Percentiles rank a stretch among this genome's conserved stretches.
These are phyloP conservation scores for Drosophila demipolita DNA, from an alignment of 2,888 invertebrate genomes.

Conservation along the genomic window DNA sequence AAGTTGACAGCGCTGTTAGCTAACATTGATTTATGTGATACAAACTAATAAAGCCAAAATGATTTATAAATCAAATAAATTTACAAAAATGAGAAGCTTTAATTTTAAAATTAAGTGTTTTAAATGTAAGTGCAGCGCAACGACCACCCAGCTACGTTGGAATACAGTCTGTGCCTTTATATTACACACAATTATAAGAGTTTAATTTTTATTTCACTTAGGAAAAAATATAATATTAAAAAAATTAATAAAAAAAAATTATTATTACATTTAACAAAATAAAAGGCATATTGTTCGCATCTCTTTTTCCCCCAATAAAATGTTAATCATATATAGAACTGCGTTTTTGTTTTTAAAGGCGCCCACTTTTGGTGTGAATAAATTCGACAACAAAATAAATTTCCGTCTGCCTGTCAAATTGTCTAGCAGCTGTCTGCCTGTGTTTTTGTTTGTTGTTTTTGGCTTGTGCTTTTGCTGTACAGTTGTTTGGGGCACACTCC, in stretches of 20 bases:
- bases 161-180: not conserved
- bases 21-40: not conserved
- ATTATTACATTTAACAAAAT: not conserved
- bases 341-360: not conserved
- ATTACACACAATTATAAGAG: not conserved
- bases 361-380: slow-evolving; percentile 18
- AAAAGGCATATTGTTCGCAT: not conserved
- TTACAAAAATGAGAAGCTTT: not conserved
- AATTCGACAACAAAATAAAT: not conserved
- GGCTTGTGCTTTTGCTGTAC: slow-evolving; percentile 20
- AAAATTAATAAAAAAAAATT: not conserved
- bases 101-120: not conserved
- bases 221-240: not conserved
- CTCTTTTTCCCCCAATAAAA: not conserved
- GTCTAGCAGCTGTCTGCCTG: slow-evolving; percentile 46
- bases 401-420: slow-evolving; percentile 15
- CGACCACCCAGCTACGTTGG: not conserved
- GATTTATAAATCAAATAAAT: slow-evolving; percentile 5
- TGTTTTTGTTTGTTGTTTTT: slow-evolving; percentile 13
- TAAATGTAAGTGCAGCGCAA: not conserved
- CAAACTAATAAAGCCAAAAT: not conserved
- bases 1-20: slow-evolving; percentile 15
- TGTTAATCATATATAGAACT: not conserved
- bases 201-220: not conserved
- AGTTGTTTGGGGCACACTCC: slow-evolving; percentile 59